Evolutionary conservation across 1,140 invertebrate species (phyloP), one percentile per base, ranked within the genome.

Genomic region (Drosophila rufa): DNA sequence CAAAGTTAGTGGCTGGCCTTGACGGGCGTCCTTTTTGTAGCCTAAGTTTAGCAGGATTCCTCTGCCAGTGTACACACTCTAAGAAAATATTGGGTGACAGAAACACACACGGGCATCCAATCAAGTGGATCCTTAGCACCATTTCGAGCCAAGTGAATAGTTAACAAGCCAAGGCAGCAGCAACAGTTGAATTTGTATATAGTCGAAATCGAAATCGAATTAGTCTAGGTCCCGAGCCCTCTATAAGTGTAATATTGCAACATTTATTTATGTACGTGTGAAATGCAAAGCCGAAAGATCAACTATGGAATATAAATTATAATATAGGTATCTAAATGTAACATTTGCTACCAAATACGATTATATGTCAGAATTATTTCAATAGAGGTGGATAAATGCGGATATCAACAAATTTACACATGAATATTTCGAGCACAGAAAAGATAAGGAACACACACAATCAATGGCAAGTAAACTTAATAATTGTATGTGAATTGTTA

Each of bases 401-500:
- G 71, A 71, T 79, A 79, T 79, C 66, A 79, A 79, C 46, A 71
- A 79, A 84, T 80, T 89, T 83, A 82, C 77, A 83, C 69, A 85
- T 45, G 68, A 68, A 79, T 59, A 70, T 74, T 78, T 62, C 33
- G 65, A 60, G 61, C 78, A 79, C 62, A 69, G 56, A 71, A 69
- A 57, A 64, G n/a, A 62, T 66, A 60, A 56, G 67, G 65, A 89
- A 74, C 81, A 79, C 76, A 79, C 61, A 90, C 85, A 90, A 90
- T 90, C 85, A 90, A 90, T 70, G 75, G 64, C 79, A 90, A 90
- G 69, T 90, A 90, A 89, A 90, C 75, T 79, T 85, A 84, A 90
- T 90, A 79, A 90, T 74, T 90, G 82, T 85, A 90, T 90, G 85
- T 90, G 78, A 85, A 90, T 76, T 90, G 85, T 90, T 90, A 85